Evolutionary conservation across 2,797 vertebrate species (phyloP).

Genomic region (Pangasius djambal): DNA sequence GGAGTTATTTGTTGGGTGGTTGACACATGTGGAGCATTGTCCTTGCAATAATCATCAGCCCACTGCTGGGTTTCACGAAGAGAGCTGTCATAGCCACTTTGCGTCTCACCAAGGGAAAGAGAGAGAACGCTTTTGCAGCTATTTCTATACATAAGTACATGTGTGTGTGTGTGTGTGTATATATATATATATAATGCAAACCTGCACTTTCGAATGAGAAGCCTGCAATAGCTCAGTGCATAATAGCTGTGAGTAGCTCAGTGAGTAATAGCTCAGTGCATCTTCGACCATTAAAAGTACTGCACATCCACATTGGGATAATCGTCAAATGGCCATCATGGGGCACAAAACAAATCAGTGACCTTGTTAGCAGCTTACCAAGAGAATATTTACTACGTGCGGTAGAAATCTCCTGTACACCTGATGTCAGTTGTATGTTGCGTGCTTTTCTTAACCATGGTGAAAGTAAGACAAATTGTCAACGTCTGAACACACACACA

Average conservation of each 20-base stretch:
- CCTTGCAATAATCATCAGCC: slow-evolving; percentile 95
- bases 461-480: slow-evolving; percentile 38
- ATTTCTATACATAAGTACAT: not conserved
- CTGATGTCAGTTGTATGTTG: not conserved
- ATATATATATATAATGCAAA: not conserved
- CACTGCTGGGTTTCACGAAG: slow-evolving; percentile 92
- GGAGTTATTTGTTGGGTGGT: slow-evolving; percentile 97
- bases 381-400: slow-evolving; percentile 9
- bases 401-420: not conserved
- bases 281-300: slow-evolving; percentile 40
- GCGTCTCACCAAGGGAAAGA: slow-evolving; percentile 74
- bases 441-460: slow-evolving; percentile 22
- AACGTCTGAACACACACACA: not conserved
- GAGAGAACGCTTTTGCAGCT: not conserved
- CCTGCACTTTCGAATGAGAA: not conserved
- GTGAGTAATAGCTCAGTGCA: slow-evolving; percentile 14
- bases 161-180: no score
- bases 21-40: slow-evolving; percentile 95
- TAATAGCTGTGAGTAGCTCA: no score
- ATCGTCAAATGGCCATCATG: slow-evolving; percentile 39
- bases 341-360: slow-evolving; percentile 46
- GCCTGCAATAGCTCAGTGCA: not conserved
- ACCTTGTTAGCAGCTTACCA: slow-evolving; percentile 43
- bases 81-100: slow-evolving; percentile 86
- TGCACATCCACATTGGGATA: slow-evolving; percentile 34